Percentiles rank a stretch among this genome's conserved stretches.
phyloP scores from a whole-genome alignment of 2,888 invertebrate species.

The Acronicta aceris region DNA sequence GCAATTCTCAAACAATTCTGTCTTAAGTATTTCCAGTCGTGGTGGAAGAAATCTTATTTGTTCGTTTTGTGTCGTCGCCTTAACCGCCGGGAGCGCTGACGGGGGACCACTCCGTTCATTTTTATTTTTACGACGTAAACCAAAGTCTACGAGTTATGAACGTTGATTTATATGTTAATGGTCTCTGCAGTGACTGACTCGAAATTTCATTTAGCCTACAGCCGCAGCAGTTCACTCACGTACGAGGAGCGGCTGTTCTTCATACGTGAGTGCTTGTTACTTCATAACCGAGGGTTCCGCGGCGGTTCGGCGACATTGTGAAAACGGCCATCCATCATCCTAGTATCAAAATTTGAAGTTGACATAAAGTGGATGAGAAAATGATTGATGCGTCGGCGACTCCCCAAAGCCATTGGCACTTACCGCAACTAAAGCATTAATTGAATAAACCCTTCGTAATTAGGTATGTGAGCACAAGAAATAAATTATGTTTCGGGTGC shows the following conservation, averaged over 20 bases:
- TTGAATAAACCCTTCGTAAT: constrained; percentile 64
- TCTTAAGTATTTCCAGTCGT: constrained; percentile 76
- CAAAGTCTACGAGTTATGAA: constrained; percentile 74
- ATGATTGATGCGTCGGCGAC: constrained; percentile 84
- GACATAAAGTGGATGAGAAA: constrained; percentile 87
- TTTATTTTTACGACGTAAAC: constrained; percentile 77
- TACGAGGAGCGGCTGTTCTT: constrained; percentile 40
- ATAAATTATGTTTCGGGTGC: constrained; percentile 30
- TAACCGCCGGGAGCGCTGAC: constrained; percentile 74
- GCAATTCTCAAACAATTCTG: constrained; percentile 74
- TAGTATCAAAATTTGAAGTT: constrained; percentile 86
- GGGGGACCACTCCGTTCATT: constrained; percentile 67
- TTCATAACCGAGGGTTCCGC: constrained; percentile 54
- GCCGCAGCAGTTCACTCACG: background rate
- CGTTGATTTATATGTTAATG: constrained; percentile 76
- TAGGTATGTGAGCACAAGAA: constrained; percentile 44
- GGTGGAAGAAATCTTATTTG: constrained; percentile 75
- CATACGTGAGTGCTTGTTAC: constrained; percentile 41
- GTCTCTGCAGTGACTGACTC: constrained; percentile 43
- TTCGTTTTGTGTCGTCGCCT: constrained; percentile 80
- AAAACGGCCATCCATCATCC: constrained; percentile 81
- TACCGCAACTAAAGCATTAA: constrained; percentile 69
- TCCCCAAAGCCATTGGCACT: constrained; percentile 67
- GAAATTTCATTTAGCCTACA: constrained; percentile 52
- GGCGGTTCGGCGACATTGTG: constrained; percentile 63